Conservation (phyloP, 2,888 invertebrate species). For the Aphidoletes aphidimyza region DNA sequence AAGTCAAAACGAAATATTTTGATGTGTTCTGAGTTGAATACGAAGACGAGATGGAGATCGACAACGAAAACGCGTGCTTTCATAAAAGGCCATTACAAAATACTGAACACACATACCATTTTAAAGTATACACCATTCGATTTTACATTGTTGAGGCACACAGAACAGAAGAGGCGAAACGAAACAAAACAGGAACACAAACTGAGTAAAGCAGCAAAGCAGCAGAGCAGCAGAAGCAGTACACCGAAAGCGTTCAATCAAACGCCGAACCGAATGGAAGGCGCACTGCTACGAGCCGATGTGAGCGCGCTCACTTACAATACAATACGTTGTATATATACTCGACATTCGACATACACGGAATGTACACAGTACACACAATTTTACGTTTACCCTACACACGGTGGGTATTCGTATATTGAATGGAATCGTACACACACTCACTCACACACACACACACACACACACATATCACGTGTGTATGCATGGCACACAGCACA, state of each 20-base stretch:
- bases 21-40: slow-evolving; percentile 39
- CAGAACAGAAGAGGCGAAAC: slow-evolving; percentile 9
- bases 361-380: no score
- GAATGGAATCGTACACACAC: no score
- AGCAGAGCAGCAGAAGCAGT: neutral
- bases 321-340: neutral
- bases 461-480: no score
- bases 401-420: no score
- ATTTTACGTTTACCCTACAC: no score
- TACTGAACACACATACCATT: slow-evolving; percentile 53
- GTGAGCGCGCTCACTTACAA: no score
- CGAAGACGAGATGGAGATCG: slow-evolving; percentile 49
- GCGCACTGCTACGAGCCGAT: neutral
- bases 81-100: slow-evolving; percentile 52
- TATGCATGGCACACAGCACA: no score
- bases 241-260: slow-evolving; percentile 22
- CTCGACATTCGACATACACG: no score
- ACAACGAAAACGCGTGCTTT: slow-evolving; percentile 53
- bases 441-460: no score
- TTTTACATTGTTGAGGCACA: slow-evolving; percentile 24
- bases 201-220: no score
- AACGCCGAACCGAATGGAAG: slow-evolving; percentile 7
- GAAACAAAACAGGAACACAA: slow-evolving; percentile 44
- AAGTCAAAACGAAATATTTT: slow-evolving; percentile 34
- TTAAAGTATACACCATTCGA: slow-evolving; percentile 46